Conservation (phyloP, 2,797 vertebrate genomes). For the Artibeus jamaicensis region DNA sequence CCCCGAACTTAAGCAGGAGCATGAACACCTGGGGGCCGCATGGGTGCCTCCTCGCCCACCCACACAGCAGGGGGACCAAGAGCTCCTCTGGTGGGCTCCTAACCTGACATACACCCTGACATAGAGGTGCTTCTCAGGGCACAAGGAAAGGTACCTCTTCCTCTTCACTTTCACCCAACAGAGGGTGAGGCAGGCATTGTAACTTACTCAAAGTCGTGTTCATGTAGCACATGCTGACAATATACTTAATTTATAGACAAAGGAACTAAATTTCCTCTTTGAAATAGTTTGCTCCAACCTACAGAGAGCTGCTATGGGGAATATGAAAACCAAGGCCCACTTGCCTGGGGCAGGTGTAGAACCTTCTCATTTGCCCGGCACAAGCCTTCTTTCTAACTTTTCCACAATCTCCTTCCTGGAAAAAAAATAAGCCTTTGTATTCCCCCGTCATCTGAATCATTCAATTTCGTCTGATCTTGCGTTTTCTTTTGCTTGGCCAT, state of each 20-base stretch:
- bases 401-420: neutral
- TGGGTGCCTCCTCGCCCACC: neutral
- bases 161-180: neutral
- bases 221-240: neutral
- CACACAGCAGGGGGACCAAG: neutral
- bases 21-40: constrained; percentile 40
- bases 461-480: neutral
- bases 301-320: neutral
- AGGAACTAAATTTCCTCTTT: neutral
- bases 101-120: neutral
- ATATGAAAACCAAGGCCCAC: neutral
- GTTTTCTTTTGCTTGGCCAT: neutral
- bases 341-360: neutral
- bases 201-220: neutral
- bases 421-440: neutral
- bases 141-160: neutral
- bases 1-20: constrained; percentile 4
- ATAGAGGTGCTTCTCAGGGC: neutral
- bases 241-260: neutral
- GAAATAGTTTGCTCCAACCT: neutral
- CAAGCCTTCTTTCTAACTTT: neutral
- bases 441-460: neutral
- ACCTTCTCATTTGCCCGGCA: neutral
- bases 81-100: neutral
- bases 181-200: neutral